Percentiles rank a stretch among this genome's conserved stretches.
These are phyloP conservation scores for Stomorhina lunata DNA, from an alignment of 2,888 invertebrate genomes.

Conservation along the genomic window DNA sequence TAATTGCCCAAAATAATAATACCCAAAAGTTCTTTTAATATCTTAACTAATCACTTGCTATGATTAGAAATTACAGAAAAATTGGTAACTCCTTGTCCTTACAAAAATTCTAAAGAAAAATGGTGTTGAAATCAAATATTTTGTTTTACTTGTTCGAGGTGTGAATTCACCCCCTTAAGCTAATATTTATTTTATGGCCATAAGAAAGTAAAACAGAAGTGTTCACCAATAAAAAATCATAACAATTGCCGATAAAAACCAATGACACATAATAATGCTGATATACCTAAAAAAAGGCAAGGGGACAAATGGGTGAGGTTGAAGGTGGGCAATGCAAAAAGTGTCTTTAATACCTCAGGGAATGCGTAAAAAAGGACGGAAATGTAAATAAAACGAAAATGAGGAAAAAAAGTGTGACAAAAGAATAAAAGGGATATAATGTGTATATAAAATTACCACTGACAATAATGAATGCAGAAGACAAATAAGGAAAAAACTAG, in stretches of 20 bases:
- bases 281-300: conserved; percentile 5
- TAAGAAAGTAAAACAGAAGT: conserved; percentile 26
- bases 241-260: conserved; percentile 39
- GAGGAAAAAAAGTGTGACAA: not conserved
- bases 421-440: not conserved
- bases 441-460: too few species aligned
- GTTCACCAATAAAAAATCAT: conserved; percentile 19
- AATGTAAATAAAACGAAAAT: not conserved
- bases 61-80: conserved; percentile 19
- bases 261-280: conserved; percentile 49
- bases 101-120: conserved; percentile 3
- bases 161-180: conserved; percentile 33
- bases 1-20: conserved; percentile 38
- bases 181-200: conserved; percentile 52
- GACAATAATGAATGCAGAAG: too few species aligned
- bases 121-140: conserved; percentile 39
- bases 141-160: conserved; percentile 3
- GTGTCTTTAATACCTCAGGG: conserved; percentile 42
- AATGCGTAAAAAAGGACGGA: conserved; percentile 29
- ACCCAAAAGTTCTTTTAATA: conserved; percentile 18
- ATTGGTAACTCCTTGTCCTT: not conserved
- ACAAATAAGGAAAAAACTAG: too few species aligned
- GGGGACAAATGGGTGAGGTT: not conserved
- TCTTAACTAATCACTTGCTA: conserved; percentile 38
- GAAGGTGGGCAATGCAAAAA: not conserved